Percentiles rank a stretch among this genome's conserved stretches.
phyloP scores from a whole-genome alignment of 2,888 invertebrate species.

The Erpobdella octoculata region DNA sequence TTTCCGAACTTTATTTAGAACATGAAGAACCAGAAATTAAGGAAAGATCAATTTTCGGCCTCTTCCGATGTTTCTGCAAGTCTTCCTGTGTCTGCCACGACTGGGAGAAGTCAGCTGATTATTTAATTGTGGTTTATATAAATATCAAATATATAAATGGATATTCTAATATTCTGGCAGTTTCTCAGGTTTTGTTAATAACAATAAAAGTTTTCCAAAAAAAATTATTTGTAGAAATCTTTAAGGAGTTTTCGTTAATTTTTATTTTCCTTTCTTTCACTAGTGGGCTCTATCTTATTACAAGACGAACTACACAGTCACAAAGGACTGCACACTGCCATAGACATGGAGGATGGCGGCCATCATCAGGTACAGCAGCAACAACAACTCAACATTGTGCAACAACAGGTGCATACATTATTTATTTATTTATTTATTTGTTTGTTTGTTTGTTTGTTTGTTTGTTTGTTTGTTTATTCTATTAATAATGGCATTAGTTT shows the following conservation, averaged over 20 bases:
- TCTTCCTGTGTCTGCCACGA: neutral
- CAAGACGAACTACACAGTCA: conserved; percentile 52
- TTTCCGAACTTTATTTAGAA: conserved; percentile 62
- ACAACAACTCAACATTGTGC: conserved; percentile 62
- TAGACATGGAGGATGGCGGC: conserved; percentile 70
- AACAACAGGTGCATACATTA: conserved; percentile 63
- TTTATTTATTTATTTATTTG: neutral
- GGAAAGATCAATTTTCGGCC: conserved; percentile 71
- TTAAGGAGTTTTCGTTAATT: too few species aligned
- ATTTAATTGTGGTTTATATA: neutral
- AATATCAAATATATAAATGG: too few species aligned
- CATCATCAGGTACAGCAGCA: too few species aligned
- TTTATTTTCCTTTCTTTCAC: conserved; percentile 24
- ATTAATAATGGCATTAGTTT: too few species aligned
- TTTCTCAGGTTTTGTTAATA: too few species aligned
- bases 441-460: too few species aligned
- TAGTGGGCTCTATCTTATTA: conserved; percentile 56
- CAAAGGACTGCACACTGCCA: conserved; percentile 63
- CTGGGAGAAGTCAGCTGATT: neutral
- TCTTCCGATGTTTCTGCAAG: conserved; percentile 48
- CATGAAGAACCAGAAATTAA: conserved; percentile 83
- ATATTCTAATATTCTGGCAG: too few species aligned
- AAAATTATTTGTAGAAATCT: too few species aligned
- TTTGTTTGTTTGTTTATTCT: too few species aligned
- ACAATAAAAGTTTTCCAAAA: too few species aligned